These are phyloP conservation scores for Periplaneta americana DNA, from an alignment of 1,140 invertebrate genomes.

Conservation along the genomic window DNA sequence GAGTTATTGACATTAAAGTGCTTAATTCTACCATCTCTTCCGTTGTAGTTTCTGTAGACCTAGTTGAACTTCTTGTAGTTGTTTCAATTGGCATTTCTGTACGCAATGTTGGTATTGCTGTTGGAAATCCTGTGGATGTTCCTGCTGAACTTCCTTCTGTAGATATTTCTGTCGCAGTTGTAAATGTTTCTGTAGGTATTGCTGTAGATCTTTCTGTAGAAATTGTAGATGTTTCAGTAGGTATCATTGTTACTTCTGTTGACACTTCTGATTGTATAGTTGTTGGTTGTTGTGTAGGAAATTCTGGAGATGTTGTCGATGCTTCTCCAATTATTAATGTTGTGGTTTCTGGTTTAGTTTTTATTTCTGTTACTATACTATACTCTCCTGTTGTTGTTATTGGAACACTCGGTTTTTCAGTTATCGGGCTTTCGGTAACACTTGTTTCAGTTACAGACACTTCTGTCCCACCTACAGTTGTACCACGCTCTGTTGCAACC, in stretches of 20 bases:
- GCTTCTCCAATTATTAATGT: neutral
- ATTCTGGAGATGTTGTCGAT: neutral
- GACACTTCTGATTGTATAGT: constrained; percentile 1
- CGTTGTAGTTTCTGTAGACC: neutral
- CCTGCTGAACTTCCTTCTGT: neutral
- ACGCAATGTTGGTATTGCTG: neutral
- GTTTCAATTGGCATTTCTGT: neutral
- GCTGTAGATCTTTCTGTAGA: neutral
- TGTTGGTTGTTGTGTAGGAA: neutral
- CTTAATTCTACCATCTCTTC: neutral
- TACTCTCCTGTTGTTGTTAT: neutral
- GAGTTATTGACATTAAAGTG: neutral
- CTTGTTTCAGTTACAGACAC: neutral
- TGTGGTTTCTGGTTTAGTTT: neutral
- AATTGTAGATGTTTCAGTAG: neutral
- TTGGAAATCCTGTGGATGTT: neutral
- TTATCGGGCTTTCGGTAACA: neutral
- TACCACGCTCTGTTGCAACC: neutral
- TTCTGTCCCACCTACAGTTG: neutral
- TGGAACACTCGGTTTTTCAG: neutral
- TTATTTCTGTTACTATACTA: constrained; percentile 14
- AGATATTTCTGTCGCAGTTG: neutral
- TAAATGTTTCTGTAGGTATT: neutral
- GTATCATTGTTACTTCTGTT: neutral
- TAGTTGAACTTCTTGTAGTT: neutral